These are phyloP conservation scores for Watsonalla cultraria DNA, from an alignment of 2,888 invertebrate species.

Conservation along the genomic window DNA sequence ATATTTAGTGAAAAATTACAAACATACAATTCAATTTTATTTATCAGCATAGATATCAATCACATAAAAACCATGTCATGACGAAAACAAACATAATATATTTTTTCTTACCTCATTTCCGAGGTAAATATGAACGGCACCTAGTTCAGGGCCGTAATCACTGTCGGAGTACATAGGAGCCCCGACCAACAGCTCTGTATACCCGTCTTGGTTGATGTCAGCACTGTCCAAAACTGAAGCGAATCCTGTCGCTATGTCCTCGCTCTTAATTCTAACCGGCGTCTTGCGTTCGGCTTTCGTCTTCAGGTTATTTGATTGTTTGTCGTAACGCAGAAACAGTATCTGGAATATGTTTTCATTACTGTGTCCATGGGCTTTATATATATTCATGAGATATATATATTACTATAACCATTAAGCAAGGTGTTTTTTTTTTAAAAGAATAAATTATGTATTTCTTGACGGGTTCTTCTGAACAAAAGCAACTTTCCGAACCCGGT, in stretches of 20 bases:
- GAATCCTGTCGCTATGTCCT: slow-evolving; percentile 73
- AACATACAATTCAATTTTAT: no score
- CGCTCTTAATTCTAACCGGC: slow-evolving; percentile 8
- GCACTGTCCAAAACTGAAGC: slow-evolving; percentile 66
- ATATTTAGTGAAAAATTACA: no score
- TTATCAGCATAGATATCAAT: no score
- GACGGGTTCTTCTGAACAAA: no score
- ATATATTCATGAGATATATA: no score
- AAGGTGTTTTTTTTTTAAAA: no score
- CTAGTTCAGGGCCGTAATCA: slow-evolving; percentile 57
- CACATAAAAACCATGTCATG: no score
- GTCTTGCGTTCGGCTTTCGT: background rate
- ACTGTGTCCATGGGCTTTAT: background rate
- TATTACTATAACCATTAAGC: no score
- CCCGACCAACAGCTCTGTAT: slow-evolving; percentile 79
- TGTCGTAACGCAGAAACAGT: background rate
- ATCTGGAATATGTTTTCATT: background rate
- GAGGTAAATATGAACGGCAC: slow-evolving; percentile 72
- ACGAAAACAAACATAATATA: no score
- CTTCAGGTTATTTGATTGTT: background rate
- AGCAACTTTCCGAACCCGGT: no score
- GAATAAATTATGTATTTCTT: no score
- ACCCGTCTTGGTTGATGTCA: slow-evolving; percentile 73
- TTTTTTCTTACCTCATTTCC: slow-evolving; percentile 26
- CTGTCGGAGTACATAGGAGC: slow-evolving; percentile 65